Evolutionary conservation across 2,797 vertebrate species (phyloP).

Genomic region (Chaetophractus vellerosus): DNA sequence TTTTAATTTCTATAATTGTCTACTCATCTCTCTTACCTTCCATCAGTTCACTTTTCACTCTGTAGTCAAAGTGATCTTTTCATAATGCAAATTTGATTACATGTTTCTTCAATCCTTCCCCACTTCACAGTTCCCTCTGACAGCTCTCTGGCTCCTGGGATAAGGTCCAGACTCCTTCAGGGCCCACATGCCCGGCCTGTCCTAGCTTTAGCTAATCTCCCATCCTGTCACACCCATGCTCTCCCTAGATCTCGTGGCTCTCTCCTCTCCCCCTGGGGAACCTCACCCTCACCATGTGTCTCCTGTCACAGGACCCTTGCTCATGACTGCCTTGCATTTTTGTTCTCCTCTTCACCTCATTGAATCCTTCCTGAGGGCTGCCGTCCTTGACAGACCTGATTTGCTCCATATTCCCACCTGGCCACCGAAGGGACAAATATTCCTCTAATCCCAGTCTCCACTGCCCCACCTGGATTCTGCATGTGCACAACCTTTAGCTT

Average conservation of each 20-base stretch:
- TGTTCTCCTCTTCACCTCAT: background rate
- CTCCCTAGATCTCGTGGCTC: background rate
- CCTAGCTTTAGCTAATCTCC: background rate
- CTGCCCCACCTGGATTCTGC: background rate
- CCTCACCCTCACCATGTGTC: background rate
- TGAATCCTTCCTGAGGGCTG: background rate
- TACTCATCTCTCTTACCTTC: background rate
- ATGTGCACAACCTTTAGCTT: no score
- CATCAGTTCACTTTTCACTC: background rate
- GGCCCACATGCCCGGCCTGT: accelerated
- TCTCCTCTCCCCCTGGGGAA: background rate
- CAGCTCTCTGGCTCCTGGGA: no score
- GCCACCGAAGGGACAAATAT: background rate
- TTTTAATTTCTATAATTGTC: background rate
- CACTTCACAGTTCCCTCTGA: background rate
- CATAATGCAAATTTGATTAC: background rate
- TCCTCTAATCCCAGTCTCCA: background rate
- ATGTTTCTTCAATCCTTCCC: background rate
- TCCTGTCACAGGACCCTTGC: background rate
- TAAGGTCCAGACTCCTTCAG: accelerated
- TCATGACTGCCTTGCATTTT: background rate
- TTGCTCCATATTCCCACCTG: background rate
- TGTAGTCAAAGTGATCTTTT: background rate
- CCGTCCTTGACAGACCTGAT: background rate
- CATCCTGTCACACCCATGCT: background rate